Evolutionary conservation across 2,888 invertebrate species (phyloP).

Genomic region (Cacoxenus indagator): DNA sequence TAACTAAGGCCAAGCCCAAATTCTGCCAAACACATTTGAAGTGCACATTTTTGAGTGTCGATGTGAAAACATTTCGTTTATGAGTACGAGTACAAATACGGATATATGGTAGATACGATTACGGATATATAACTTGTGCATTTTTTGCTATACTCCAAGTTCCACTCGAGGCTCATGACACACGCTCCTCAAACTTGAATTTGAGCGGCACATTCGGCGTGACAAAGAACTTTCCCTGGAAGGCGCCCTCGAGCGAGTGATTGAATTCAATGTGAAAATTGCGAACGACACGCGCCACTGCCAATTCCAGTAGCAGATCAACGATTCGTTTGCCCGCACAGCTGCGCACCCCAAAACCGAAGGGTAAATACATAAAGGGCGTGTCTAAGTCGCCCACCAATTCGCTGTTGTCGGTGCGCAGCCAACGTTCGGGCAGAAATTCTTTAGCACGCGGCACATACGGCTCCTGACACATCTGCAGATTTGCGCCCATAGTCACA

Average conservation of each 20-base stretch:
- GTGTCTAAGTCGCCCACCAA: conserved; percentile 46
- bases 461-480: conserved; percentile 76
- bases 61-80: neutral
- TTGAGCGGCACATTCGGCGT: conserved; percentile 67
- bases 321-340: conserved; percentile 82
- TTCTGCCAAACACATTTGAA: conserved; percentile 18
- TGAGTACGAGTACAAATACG: neutral
- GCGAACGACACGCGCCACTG: conserved; percentile 71
- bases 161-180: conserved; percentile 9
- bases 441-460: conserved; percentile 76
- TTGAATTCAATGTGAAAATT: conserved; percentile 70
- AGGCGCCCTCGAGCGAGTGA: conserved; percentile 65
- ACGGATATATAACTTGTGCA: neutral
- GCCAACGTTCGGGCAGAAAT: conserved; percentile 84
- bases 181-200: conserved; percentile 64
- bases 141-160: neutral
- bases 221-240: conserved; percentile 60
- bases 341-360: conserved; percentile 71
- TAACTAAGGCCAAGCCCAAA: neutral
- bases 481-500: conserved; percentile 79
- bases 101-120: neutral
- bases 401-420: conserved; percentile 57
- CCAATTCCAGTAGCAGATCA: conserved; percentile 77
- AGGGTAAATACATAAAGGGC: conserved; percentile 64
- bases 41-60: neutral